Base-by-base conservation (phyloP, 2,113 vertebrate genomes). In the Brachyhypopomus occidentalis region DNA sequence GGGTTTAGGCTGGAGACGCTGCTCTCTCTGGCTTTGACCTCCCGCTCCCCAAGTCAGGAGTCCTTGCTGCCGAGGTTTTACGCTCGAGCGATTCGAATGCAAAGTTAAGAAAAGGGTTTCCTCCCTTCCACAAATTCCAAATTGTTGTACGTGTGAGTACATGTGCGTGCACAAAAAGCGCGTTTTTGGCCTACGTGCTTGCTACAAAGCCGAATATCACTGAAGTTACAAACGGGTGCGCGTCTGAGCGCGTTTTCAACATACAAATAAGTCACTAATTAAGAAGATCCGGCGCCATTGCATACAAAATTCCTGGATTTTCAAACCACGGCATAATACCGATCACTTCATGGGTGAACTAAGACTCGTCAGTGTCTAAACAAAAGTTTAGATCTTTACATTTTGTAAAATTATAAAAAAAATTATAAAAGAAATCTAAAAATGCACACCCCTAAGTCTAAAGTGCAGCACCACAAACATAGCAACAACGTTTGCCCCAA, bases 231-330 rank as follows among this genome's bases (percentile, higher is more conserved):
- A 23, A 60, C 23, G 8, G 22, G 11, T 64, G 12, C 60, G 25
- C n/a, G 23, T 5, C 20, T 1, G 9, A 62, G 22, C 6, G 22
- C 20, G 62, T 64, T 27, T 8, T 38, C 19, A 4, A 5, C 36
- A 22, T 11, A 34, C 52, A 74, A 36, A 23, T 34, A 38, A 36
- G 58, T 75, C 38, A 60, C 30, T 62, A n/a, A 75, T 62, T 75
- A 34, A 75, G 20, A 23, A 75, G 14, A 0, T 25, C 5, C 0
- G 20, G 52, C 48, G 4, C 17, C 17, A 17, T 12, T 27, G 6
- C 14, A 58, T 52, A 1, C 11, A 20, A 73, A 52, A 72, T 19
- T 16, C 45, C 12, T 2, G 14, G 56, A 48, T 4, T 52, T 17
- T 30, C 20, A 72, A 56, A 55, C 55, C 8, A 58, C 16, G 27